Evolutionary conservation across 2,888 invertebrate species (phyloP), one percentile per base, ranked within the genome.

Genomic region (Epinotia ramella): DNA sequence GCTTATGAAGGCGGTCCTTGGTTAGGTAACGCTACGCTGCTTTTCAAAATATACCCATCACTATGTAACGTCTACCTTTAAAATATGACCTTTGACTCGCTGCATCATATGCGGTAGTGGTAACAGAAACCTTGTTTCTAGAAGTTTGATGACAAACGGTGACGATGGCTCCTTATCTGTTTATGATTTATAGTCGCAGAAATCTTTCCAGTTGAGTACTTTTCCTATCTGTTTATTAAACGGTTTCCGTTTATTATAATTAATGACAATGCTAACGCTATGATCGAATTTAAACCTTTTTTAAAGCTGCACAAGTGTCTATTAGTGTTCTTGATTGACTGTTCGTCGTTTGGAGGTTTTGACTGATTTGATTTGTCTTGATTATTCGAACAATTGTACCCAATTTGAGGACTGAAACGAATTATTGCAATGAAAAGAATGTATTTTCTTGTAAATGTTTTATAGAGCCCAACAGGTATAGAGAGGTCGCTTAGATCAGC

Each of bases 21-120:
- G 44, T 64, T 74, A 60, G 70, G 60, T n/a, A 28, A 71, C 66
- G 76, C 76, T 76, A 67, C 76, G 76, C 76, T 76, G 76, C 40
- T 62, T 68, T 62, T 60, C 12, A 12, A 40, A 69, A 57, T 44
- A 68, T 53, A n/a, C 49, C 53, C 44, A 7, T 40, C 44, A 16
- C 12, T 66, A n/a, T 59, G 11, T 44, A 16, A 44, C 12, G 9
- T 9, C 20, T 24, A 16, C 16, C 18, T 44, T 13, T 16, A 3
- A 16, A 20, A 20, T 40, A 40, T 40, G 40, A 63, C 40, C 12
- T 24, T 28, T 69, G 73, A 73, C 73, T 18, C 46, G 46, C 67
- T 57, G 40, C 62, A 59, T 44, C 44, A 46, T n/a, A 2, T 69
- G 46, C 60, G 60, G 59, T 28, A 46, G 2, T 69, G 5, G 12